Conservation (phyloP, 1,140 invertebrate genomes). For the Cataglyphis hispanica region DNA sequence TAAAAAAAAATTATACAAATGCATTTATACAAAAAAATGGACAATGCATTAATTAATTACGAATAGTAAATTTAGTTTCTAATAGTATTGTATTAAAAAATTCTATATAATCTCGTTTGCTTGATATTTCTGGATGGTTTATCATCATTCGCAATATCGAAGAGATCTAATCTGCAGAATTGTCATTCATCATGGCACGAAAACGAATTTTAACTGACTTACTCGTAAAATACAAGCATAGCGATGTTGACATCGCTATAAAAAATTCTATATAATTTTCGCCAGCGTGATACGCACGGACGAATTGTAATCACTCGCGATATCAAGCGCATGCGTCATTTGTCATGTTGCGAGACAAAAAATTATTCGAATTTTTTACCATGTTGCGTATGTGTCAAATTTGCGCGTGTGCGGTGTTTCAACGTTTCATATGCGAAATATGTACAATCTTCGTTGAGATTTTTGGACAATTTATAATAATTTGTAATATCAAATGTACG, state of each 20-base stretch:
- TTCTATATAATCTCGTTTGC: constrained; percentile 10
- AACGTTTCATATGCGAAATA: not conserved
- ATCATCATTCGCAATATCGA: constrained; percentile 18
- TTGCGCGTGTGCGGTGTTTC: not conserved
- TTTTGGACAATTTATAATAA: not conserved
- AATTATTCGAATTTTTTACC: constrained; percentile 23
- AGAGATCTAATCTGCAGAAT: constrained; percentile 1
- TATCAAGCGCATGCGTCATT: constrained; percentile 4
- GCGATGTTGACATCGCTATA: constrained; percentile 28
- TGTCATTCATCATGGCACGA: not conserved
- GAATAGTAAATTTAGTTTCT: not conserved
- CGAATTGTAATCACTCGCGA: constrained; percentile 29
- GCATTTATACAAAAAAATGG: not conserved
- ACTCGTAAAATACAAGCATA: constrained; percentile 6
- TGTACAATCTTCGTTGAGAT: constrained; percentile 8
- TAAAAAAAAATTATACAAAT: not conserved
- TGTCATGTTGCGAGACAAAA: not conserved
- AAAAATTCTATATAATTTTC: constrained; percentile 31
- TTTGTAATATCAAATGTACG: not conserved
- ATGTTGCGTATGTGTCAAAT: not conserved
- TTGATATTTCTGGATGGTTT: not conserved
- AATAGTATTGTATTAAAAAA: not conserved
- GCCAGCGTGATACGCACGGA: not conserved
- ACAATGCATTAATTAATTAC: not conserved
- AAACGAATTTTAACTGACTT: constrained; percentile 25